Evolutionary conservation across 2,888 invertebrate species (phyloP).

Genomic region (Conops quadrifasciatus): DNA sequence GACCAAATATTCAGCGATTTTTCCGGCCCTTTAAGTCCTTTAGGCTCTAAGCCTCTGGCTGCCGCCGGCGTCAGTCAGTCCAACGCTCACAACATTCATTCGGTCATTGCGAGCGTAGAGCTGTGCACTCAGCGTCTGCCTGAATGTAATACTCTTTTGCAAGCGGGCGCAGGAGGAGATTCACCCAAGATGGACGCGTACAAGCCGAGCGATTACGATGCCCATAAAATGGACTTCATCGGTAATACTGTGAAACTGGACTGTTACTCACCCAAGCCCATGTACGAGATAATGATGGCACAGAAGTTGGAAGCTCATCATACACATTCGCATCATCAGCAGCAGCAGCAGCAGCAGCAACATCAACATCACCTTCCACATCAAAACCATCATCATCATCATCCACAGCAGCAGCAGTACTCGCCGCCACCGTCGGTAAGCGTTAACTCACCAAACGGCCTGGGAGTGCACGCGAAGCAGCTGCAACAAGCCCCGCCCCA

Average conservation of each 20-base stretch:
- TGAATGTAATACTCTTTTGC: slow-evolving; percentile 63
- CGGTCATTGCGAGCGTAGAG: slow-evolving; percentile 67
- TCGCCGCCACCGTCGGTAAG: slow-evolving; percentile 40
- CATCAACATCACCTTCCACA: slow-evolving; percentile 45
- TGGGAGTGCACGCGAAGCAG: slow-evolving; percentile 32
- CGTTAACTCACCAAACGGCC: slow-evolving; percentile 35
- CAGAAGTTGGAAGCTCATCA: slow-evolving; percentile 54
- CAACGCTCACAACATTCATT: slow-evolving; percentile 69
- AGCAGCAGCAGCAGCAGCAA: slow-evolving; percentile 43
- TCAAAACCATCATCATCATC: slow-evolving; percentile 41
- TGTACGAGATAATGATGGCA: slow-evolving; percentile 60
- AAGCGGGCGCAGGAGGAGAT: slow-evolving; percentile 51
- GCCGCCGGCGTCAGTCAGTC: slow-evolving; percentile 62
- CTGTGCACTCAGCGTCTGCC: slow-evolving; percentile 62
- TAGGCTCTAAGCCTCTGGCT: slow-evolving; percentile 61
- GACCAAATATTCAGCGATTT: slow-evolving; percentile 84
- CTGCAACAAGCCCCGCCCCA: slow-evolving; percentile 24
- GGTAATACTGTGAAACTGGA: slow-evolving; percentile 55
- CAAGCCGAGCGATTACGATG: slow-evolving; percentile 55
- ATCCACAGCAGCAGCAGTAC: slow-evolving; percentile 47
- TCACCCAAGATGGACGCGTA: slow-evolving; percentile 54
- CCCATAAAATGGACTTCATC: slow-evolving; percentile 61
- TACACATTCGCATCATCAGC: slow-evolving; percentile 54
- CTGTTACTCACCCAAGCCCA: slow-evolving; percentile 64
- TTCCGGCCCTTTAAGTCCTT: slow-evolving; percentile 69